Evolutionary conservation across 2,888 invertebrate species (phyloP).

Genomic region (Blera fallax): DNA sequence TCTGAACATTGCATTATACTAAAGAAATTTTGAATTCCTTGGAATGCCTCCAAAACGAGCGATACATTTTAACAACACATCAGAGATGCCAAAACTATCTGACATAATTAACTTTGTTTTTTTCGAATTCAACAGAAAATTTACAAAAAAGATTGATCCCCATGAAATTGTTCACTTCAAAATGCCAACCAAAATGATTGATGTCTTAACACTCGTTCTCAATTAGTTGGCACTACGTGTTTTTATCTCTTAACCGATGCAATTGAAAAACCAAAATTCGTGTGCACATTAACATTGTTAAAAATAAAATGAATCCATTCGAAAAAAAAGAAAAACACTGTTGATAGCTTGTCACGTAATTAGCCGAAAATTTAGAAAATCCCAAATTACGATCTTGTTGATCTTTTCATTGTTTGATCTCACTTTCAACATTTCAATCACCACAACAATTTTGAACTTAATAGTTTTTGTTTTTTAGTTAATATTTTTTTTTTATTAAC

Average conservation of each 20-base stretch:
- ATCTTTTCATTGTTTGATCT: background rate
- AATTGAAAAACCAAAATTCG: background rate
- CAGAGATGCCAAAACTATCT: background rate
- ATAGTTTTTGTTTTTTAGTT: background rate
- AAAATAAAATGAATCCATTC: constrained; percentile 23
- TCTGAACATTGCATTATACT: background rate
- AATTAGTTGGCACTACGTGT: background rate
- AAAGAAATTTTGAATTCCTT: background rate
- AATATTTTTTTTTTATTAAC: constrained; percentile 32
- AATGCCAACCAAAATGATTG: constrained; percentile 10
- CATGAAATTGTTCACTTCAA: constrained; percentile 4
- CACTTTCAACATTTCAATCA: constrained; percentile 34
- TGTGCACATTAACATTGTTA: constrained; percentile 4
- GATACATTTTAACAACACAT: constrained; percentile 11
- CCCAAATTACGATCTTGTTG: background rate
- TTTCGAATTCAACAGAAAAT: background rate
- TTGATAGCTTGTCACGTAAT: constrained; percentile 62
- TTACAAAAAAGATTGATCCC: background rate
- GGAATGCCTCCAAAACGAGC: background rate
- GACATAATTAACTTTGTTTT: constrained; percentile 7
- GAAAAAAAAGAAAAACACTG: constrained; percentile 33
- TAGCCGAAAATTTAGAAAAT: constrained; percentile 19
- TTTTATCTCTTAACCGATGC: background rate
- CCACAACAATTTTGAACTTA: background rate
- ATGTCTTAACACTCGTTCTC: constrained; percentile 1